phyloP scores from a whole-genome alignment of 2,113 vertebrate species.

The Lampris megalopsis region DNA sequence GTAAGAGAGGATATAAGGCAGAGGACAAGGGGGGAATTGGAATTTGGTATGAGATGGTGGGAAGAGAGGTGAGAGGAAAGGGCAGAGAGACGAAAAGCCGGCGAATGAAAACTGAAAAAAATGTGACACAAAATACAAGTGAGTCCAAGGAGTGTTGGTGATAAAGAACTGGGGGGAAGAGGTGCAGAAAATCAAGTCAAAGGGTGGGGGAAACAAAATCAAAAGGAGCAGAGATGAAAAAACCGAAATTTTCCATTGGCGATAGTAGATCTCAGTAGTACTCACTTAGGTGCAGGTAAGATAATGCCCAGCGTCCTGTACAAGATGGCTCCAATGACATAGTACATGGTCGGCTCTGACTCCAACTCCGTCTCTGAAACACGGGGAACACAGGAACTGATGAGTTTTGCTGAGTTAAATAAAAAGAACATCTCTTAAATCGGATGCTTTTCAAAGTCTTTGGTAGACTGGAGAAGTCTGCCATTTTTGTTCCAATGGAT shows the following conservation, averaged over 20 bases:
- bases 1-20: constrained; percentile 10
- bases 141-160: constrained; percentile 2
- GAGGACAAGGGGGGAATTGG: constrained; percentile 20
- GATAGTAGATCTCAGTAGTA: constrained; percentile 7
- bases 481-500: too few species aligned
- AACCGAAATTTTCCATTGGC: background rate
- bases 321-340: constrained; percentile 94
- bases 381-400: constrained; percentile 41
- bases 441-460: too few species aligned
- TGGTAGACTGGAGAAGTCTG: too few species aligned
- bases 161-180: constrained; percentile 11
- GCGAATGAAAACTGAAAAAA: background rate
- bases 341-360: constrained; percentile 86
- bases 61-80: constrained; percentile 36
- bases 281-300: constrained; percentile 93
- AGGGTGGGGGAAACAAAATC: background rate
- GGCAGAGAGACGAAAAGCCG: constrained; percentile 45
- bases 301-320: constrained; percentile 94
- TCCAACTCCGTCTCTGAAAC: constrained; percentile 83
- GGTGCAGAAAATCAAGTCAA: constrained; percentile 1
- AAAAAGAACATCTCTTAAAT: too few species aligned
- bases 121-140: background rate
- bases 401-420: constrained; percentile 1
- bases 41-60: constrained; percentile 35
- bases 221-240: background rate